Base-by-base conservation (phyloP, 1,140 invertebrate genomes). In the Pseudobourletiella spinata region DNA sequence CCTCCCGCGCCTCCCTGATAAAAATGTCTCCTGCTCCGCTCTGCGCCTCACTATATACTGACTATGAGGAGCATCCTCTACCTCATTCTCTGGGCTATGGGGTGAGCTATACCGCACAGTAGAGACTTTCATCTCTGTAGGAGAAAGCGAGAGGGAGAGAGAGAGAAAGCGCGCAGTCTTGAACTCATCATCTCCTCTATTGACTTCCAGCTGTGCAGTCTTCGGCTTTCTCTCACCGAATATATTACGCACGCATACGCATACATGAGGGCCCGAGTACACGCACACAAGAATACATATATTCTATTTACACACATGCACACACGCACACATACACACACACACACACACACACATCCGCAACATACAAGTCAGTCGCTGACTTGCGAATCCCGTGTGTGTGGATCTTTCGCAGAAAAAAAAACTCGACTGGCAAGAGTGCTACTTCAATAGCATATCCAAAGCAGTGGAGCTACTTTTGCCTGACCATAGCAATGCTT, bases 191-290 rank as follows among this genome's bases (percentile, higher is more conserved):
- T 11, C 32, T 39, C 32, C 8, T 48, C 44, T 18, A 48, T 48
- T 48, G 44, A 48, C 44, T 48, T 48, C 14, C 44, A 48, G 44
- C 44, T 48, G 44, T 48, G 44, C 22, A 11, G 35, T 39, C 35
- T 22, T 22, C 22, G 8, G 14, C 44, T 48, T 48, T 48, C 20
- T 48, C 6, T 18, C 44, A 48, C 11, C 29, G 50, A 52, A 50
- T 48, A 28, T 30, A 59, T 59, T 59, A 50, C 50, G 32, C 14
- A 28, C 32, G 20, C 18, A 20, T 29, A 44, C 30, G 57, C n/a
- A 20, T 32, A 28, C 26, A 15, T 54, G 51, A 43, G 29, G 29
- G 56, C 16, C 25, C 29, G 26, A 24, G 11, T 29, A 18, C 16
- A 56, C 18, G 4, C 44, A 18, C 44, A 11, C 20, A 11, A 11